Evolutionary conservation across 2,113 vertebrate genomes (phyloP).

Genomic region (Rattus rattus): DNA sequence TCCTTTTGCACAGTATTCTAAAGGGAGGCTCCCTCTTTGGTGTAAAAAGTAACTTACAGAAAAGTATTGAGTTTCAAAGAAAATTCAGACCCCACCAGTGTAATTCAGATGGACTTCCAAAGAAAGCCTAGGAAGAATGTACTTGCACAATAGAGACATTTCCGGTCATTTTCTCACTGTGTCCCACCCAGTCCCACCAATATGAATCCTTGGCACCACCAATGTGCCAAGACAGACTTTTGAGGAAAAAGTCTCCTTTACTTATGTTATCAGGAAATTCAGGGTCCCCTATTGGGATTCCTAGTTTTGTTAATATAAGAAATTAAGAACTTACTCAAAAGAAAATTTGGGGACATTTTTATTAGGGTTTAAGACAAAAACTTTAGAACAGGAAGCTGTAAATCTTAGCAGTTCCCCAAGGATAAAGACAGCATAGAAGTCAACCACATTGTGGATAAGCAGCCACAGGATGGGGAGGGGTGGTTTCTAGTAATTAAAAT

Average conservation of each 20-base stretch:
- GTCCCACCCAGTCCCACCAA: too few species aligned
- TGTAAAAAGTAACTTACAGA: not conserved
- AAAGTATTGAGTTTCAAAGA: not conserved
- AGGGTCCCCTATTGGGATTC: not conserved
- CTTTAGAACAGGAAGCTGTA: not conserved
- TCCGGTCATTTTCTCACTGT: not conserved
- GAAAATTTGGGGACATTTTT: not conserved
- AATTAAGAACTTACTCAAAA: not conserved
- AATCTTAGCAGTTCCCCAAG: not conserved
- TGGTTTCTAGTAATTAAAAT: not conserved
- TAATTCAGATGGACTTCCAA: not conserved
- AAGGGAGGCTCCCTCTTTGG: too few species aligned
- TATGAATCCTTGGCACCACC: not conserved
- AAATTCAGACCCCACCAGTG: not conserved
- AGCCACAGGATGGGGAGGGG: fast-evolving
- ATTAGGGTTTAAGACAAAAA: not conserved
- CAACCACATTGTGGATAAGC: not conserved
- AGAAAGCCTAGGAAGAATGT: too few species aligned
- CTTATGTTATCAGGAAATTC: not conserved
- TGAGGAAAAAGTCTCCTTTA: not conserved
- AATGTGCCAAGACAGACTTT: not conserved
- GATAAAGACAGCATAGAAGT: not conserved
- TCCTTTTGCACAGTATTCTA: not conserved
- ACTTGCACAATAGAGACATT: fast-evolving
- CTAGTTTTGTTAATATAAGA: not conserved